phyloP scores from a whole-genome alignment of 2,113 vertebrate genomes.

The Rhea pennata region DNA sequence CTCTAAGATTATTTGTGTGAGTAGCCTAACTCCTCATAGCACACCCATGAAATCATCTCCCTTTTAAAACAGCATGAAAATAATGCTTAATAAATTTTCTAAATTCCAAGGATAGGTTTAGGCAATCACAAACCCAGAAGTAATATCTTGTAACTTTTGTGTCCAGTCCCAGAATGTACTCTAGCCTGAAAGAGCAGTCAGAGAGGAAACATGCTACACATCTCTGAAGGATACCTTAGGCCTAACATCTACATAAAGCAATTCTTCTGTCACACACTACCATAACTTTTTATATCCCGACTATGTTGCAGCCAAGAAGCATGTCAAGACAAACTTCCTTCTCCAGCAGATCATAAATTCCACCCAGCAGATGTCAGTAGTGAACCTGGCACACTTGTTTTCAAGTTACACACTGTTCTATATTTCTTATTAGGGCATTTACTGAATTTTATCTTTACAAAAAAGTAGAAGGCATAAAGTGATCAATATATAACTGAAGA shows the following conservation, averaged over 20 bases:
- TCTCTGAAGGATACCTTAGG: neutral
- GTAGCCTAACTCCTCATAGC: neutral
- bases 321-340: neutral
- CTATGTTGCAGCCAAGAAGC: neutral
- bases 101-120: neutral
- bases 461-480: neutral
- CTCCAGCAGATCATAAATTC: neutral
- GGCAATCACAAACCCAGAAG: neutral
- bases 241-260: neutral
- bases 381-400: rapidly evolving
- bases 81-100: neutral
- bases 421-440: neutral
- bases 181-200: neutral
- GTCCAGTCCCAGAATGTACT: neutral
- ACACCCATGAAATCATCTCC: neutral
- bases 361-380: constrained; percentile 31
- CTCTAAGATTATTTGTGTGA: neutral
- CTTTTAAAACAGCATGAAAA: neutral
- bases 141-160: neutral
- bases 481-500: neutral
- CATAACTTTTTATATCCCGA: neutral
- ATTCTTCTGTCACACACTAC: neutral
- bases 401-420: neutral
- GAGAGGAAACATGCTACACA: neutral
- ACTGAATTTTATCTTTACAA: neutral